A percentile compares a stretch with the other conserved stretches of the same genome.
phyloP scores from a whole-genome alignment of 2,888 invertebrate genomes.

The Lasioglossum morio region DNA sequence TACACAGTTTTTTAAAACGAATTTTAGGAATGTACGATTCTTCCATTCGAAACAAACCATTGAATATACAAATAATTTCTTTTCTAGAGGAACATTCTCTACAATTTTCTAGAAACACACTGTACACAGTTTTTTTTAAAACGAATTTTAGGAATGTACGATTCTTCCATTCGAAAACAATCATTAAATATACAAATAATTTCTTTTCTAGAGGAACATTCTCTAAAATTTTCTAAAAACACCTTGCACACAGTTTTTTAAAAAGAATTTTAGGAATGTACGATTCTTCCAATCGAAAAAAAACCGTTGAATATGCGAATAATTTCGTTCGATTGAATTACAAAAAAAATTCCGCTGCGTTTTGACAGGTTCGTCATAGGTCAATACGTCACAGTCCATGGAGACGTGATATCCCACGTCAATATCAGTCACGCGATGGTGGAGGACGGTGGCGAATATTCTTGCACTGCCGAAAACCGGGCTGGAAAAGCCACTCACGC shows the following conservation, averaged over 20 bases:
- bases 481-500: conserved; percentile 90
- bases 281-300: no score
- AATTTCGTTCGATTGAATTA: neutral
- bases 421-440: conserved; percentile 92
- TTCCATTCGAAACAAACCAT: no score
- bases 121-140: no score
- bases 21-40: no score
- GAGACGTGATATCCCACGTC: conserved; percentile 93
- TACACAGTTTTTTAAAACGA: no score
- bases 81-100: no score
- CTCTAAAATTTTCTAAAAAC: no score
- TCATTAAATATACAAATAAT: no score
- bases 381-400: conserved; percentile 91
- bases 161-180: no score
- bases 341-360: conserved; percentile 10
- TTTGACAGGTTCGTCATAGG: conserved; percentile 89
- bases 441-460: conserved; percentile 93
- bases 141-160: no score
- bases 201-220: neutral
- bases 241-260: neutral
- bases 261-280: neutral
- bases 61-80: no score
- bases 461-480: conserved; percentile 91
- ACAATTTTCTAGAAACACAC: no score
- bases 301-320: neutral